These are phyloP conservation scores for Chelonoidis abingdonii DNA, from an alignment of 2,113 vertebrate species.

Conservation along the genomic window DNA sequence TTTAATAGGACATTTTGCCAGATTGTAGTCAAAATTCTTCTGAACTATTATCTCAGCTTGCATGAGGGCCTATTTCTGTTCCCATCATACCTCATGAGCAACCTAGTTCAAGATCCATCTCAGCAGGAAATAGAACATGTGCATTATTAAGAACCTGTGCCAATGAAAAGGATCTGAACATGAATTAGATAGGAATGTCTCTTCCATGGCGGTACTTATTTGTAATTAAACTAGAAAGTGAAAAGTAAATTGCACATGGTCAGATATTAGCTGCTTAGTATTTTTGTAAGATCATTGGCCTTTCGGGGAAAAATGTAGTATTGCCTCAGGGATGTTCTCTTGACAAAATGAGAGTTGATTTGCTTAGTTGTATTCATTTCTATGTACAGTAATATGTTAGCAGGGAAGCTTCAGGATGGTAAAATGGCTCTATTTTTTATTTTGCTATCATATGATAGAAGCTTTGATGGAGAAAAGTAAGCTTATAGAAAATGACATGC, in stretches of 20 bases:
- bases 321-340: neutral
- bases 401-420: neutral
- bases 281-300: neutral
- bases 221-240: neutral
- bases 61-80: neutral
- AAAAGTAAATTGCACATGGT: neutral
- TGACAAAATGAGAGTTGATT: neutral
- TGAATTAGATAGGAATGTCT: neutral
- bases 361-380: neutral
- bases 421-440: neutral
- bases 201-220: neutral
- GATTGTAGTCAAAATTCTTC: neutral
- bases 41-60: neutral
- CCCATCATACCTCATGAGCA: neutral
- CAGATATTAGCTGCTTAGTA: neutral
- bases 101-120: neutral
- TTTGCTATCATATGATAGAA: neutral
- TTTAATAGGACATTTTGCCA: neutral
- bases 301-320: neutral
- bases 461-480: slow-evolving; percentile 35
- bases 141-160: neutral
- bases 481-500: slow-evolving; percentile 45
- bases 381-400: neutral
- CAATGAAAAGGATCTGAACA: neutral
- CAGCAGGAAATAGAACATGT: neutral